A percentile compares a stretch with the other conserved stretches of the same genome.
These are phyloP conservation scores for Phocoena sinus DNA, from an alignment of 2,113 vertebrate genomes.

Conservation along the genomic window DNA sequence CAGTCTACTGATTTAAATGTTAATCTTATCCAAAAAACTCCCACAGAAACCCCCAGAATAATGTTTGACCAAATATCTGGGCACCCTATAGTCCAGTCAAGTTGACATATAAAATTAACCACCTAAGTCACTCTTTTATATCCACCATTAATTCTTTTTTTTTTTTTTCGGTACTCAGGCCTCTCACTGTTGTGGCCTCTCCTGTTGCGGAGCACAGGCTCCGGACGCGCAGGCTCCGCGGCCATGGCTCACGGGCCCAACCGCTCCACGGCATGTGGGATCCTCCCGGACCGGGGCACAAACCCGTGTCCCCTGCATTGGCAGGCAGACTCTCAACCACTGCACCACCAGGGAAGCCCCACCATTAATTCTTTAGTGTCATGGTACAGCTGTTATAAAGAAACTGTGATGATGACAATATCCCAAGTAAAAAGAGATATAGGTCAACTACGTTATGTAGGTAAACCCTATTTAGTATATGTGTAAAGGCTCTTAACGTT, in stretches of 20 bases:
- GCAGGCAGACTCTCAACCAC: too few relatives aligned
- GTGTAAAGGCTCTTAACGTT: neutral
- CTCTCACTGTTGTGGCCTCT: too few relatives aligned
- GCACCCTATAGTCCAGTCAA: neutral
- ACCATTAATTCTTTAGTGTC: neutral
- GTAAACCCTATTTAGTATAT: neutral
- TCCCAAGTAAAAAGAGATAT: neutral
- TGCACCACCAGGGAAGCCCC: too few relatives aligned
- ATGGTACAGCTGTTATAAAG: neutral
- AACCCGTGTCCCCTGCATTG: too few relatives aligned
- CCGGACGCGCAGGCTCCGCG: too few relatives aligned
- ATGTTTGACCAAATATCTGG: neutral
- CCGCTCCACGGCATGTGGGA: too few relatives aligned
- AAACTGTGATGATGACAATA: neutral
- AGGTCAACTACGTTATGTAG: neutral
- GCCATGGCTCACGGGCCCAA: too few relatives aligned
- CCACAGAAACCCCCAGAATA: neutral
- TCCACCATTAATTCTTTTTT: neutral
- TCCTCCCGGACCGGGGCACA: too few relatives aligned
- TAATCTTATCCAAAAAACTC: neutral
- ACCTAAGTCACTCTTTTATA: neutral
- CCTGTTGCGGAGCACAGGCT: too few relatives aligned
- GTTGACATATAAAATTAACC: neutral
- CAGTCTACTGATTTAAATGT: neutral
- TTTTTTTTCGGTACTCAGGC: rapidly evolving